Base-by-base conservation (phyloP, 2,797 vertebrate species). In the Coendou prehensilis region DNA sequence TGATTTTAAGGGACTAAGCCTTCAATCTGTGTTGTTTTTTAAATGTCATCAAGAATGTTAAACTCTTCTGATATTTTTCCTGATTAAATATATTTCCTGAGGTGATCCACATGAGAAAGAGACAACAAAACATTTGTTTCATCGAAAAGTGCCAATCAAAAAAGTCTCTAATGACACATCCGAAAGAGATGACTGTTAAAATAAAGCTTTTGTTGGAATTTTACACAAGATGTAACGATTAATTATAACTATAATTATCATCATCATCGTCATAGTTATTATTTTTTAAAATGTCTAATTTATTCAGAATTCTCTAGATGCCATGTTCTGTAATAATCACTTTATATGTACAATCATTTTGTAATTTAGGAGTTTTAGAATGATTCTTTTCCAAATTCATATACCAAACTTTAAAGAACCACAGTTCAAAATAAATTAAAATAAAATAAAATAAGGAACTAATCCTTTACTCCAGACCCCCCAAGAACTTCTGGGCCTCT, bases 31-130 rank as follows among this genome's bases (percentile, higher is more conserved):
- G 61, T 1, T 61, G 45, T 33, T 52, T 81, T 93, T 89, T 28
- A 52, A 23, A 81, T 76, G 22, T 94, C 50, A 26, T 88, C 57
- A 57, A 47, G 50, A 91, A 50, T 61, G 13, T 45, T 96, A 89
- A 71, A 4, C 5, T 90, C 52, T 45, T 88, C 15, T 30, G 75
- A 15, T 85, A 61, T 69, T 73, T 89, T 91, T 92, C 87, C 87
- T 89, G 79, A 94, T 85, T 82, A 78, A 78, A 69, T 78, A n/a
- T 26, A 57, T 88, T 94, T 94, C 56, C 61, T 63, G 54, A 87
- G n/a, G 54, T 87, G 37, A 63, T 71, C 18, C 63, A 54, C 18
- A 37, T 76, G 85, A 78, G 54, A 83, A 91, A 96, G 18, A 3
- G 9, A 71, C 41, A 61, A 28, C 23, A 85, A 96, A 84, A 89